Conservation (phyloP, 2,797 vertebrate genomes). For the Pantherophis vulpinus region DNA sequence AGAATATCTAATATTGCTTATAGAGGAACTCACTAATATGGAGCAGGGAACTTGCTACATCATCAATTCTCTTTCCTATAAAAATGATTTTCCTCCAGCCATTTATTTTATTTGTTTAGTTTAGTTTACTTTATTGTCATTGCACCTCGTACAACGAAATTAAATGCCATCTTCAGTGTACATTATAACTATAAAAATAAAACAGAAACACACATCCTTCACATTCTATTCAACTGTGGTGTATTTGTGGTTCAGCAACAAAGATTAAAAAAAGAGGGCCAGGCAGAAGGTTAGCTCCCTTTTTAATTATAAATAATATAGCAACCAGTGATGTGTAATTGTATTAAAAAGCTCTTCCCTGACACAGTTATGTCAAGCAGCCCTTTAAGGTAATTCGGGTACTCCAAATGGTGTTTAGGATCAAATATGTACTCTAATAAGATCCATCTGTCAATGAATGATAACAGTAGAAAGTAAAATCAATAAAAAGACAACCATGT, state of each 20-base stretch:
- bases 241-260: background rate
- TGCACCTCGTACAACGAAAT: too few species aligned
- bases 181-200: too few species aligned
- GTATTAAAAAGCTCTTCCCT: background rate
- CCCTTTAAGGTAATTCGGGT: slow-evolving; percentile 12
- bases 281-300: background rate
- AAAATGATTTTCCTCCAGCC: background rate
- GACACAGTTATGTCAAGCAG: slow-evolving; percentile 20
- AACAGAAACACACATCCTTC: too few species aligned
- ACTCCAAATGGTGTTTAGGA: slow-evolving; percentile 7
- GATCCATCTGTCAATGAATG: background rate
- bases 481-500: background rate
- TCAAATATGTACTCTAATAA: slow-evolving; percentile 5
- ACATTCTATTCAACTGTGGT: too few species aligned
- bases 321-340: background rate
- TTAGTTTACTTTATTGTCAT: too few species aligned
- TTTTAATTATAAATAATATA: background rate
- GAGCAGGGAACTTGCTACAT: background rate
- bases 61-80: fast-evolving
- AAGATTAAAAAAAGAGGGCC: background rate
- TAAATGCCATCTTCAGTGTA: too few species aligned
- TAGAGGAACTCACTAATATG: background rate
- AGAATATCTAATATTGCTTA: background rate
- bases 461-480: slow-evolving; percentile 37
- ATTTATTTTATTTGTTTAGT: background rate